Evolutionary conservation across 2,888 invertebrate species (phyloP), one percentile per base, ranked within the genome.

Genomic region (Coecobrya sp.): DNA sequence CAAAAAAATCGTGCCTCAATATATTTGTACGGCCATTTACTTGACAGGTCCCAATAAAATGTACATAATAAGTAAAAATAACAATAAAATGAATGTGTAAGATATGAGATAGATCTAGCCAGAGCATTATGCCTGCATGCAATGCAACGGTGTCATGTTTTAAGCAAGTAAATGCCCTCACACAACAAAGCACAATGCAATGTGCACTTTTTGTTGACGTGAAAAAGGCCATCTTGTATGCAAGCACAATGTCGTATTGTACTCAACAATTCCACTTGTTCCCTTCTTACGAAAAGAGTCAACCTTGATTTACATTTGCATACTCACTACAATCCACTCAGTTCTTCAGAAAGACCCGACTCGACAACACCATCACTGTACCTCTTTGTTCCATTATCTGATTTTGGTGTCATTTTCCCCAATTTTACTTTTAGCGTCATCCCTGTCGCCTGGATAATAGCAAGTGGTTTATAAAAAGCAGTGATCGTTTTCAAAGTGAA

Each of bases 261-360:
- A 3, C 30, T 81, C 8, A n/a, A 10, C 5, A 5, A 4, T 19
- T 25, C 55, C 13, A 55, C 30, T 81, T 30, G 36, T 25, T 62
- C 25, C 62, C 36, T 59, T 76, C 49, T 49, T 22, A 79, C 27
- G 27, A 79, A 79, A 52, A 52, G 4, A 79, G 5, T 13, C 76
- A 76, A 76, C 76, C 76, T 49, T 76, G 76, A 79, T 79, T 79
- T 30, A 27, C 79, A 49, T 52, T 70, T 36, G 76, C 36, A 70
- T 70, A 8, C 42, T 70, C 36, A 42, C 42, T 19, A 22, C 25
- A 27, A 27, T 55, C 13, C n/a, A 79, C 13, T 52, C 36, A 89
- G 89, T 89, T 82, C 55, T 4, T 70, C 30, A 25, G 68, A 30
- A n/a, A 70, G 82, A 70, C 73, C 62, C 42, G 27, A 42, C 45